phyloP scores from a whole-genome alignment of 2,113 vertebrate species.

The Neofelis nebulosa region DNA sequence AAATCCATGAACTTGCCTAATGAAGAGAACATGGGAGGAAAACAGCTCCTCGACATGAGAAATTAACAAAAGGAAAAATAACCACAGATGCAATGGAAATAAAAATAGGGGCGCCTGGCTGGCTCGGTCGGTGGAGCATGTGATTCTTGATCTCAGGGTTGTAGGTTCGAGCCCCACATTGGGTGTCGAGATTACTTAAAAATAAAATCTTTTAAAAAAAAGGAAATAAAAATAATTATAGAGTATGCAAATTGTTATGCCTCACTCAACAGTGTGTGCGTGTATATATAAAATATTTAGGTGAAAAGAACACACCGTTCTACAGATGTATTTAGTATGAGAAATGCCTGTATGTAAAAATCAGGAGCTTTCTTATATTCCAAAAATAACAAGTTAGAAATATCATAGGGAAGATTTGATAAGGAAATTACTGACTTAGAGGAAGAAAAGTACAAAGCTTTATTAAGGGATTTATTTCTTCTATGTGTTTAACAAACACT shows the following conservation, averaged over 20 bases:
- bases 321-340: neutral
- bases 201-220: neutral
- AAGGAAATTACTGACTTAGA: neutral
- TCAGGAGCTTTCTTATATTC: neutral
- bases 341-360: neutral
- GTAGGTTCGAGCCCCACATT: too few species aligned
- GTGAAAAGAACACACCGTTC: neutral
- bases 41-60: neutral
- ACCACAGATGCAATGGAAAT: neutral
- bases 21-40: neutral
- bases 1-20: neutral
- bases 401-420: neutral
- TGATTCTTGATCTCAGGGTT: too few species aligned
- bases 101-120: neutral
- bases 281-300: neutral
- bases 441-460: neutral
- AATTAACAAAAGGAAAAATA: constrained; percentile 2
- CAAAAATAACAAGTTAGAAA: constrained; percentile 36
- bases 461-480: neutral
- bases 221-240: constrained; percentile 35
- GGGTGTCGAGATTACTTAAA: too few species aligned
- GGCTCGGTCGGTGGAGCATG: too few species aligned
- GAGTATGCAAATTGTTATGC: neutral
- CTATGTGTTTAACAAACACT: neutral
- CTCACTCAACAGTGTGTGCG: neutral